Evolutionary conservation across 1,140 invertebrate genomes (phyloP), one percentile per base, ranked within the genome.

Genomic region (Drosophila persimilis): DNA sequence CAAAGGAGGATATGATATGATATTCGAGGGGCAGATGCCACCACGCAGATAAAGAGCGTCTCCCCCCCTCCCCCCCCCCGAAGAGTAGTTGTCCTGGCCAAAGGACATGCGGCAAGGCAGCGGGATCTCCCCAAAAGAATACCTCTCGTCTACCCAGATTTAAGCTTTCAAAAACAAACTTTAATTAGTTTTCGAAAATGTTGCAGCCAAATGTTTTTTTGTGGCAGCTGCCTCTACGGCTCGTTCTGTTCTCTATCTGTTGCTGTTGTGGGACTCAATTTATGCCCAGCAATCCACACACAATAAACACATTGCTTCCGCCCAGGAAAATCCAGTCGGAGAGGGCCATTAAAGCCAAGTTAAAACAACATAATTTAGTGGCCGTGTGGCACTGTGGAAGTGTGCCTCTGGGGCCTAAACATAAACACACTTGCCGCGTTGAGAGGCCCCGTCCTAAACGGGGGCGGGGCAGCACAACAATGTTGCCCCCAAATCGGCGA

Each of bases 301-400:
- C 9, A 15, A 35, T 24, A 4, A 20, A 39, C 13, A 52, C 39
- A 73, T 15, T 48, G 71, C 80, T 79, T 83, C 72, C 80, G 15
- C 17, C 31, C 17, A 41, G 17, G 51, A 44, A 54, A 35, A 44
- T 15, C 29, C 41, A 55, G 53, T 63, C 51, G 50, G 51, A 66
- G 72, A 61, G 72, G 67, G 77, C 62, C 80, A 69, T 85, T 80
- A 73, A 72, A 60, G 76, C 72, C 62, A 72, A 67, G 80, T 70
- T 85, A 80, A 84, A 85, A 85, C 62, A 85, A 85, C 80, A 76
- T 85, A 79, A 84, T 84, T 84, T 84, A 84, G 62, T 80, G 59
- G 29, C 2, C 17, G 65, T 39, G 31, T 35, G 31, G 31, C 31
- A 31, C 7, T 31, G 7, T 31, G 29, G 29, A 7, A 39, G 35